phyloP scores from a whole-genome alignment of 2,113 vertebrate genomes.

The Mormoops blainvillei region DNA sequence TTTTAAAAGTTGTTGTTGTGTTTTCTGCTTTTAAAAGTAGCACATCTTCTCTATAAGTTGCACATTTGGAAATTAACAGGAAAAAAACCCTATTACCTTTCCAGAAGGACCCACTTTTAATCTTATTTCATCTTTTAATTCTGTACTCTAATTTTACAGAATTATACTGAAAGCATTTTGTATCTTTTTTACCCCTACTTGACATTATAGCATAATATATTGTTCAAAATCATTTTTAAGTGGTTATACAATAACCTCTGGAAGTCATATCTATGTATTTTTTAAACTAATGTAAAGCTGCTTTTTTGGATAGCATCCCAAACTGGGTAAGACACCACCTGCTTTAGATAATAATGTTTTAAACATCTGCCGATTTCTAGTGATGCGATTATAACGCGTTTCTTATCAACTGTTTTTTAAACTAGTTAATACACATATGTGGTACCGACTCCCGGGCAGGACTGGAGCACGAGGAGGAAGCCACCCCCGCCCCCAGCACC shows the following conservation, averaged over 20 bases:
- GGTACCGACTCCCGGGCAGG: background rate
- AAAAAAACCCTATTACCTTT: background rate
- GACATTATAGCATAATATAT: background rate
- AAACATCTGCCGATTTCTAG: background rate
- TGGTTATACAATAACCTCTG: background rate
- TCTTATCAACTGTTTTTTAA: background rate
- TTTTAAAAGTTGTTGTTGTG: background rate
- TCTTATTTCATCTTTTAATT: background rate
- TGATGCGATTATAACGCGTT: background rate
- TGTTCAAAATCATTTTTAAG: constrained; percentile 3
- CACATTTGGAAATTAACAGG: background rate
- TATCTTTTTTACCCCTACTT: background rate
- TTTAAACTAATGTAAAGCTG: no score
- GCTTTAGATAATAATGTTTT: background rate
- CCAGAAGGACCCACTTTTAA: background rate
- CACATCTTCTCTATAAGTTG: background rate
- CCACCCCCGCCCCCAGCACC: no score
- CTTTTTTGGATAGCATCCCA: background rate
- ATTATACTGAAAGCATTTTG: background rate
- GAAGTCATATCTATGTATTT: no score
- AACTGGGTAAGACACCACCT: background rate
- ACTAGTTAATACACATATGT: background rate
- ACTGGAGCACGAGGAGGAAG: background rate
- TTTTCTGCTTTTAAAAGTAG: background rate
- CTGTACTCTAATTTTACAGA: background rate